These are phyloP conservation scores for Piaya cayana DNA, from an alignment of 2,113 vertebrate species.

Conservation along the genomic window DNA sequence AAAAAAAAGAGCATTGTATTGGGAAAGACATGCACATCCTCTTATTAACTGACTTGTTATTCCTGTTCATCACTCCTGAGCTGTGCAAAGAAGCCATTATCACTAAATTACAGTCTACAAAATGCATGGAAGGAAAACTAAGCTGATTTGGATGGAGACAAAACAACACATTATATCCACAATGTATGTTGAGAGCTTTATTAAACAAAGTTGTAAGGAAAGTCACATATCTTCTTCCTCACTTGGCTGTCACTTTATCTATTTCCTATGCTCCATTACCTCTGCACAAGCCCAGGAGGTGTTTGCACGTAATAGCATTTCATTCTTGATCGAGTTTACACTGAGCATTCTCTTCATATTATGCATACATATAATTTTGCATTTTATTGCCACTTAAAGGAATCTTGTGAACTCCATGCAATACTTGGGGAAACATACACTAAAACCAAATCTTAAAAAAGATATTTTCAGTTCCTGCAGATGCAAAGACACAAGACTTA, in stretches of 20 bases:
- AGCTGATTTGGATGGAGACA: conserved; percentile 44
- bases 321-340: conserved; percentile 73
- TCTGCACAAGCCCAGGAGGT: conserved; percentile 68
- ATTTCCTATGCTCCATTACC: conserved; percentile 76
- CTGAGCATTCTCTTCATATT: conserved; percentile 19
- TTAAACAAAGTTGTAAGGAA: conserved; percentile 64
- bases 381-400: background rate
- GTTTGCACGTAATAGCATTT: conserved; percentile 72
- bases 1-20: background rate
- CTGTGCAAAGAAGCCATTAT: conserved; percentile 29
- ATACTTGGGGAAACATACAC: background rate
- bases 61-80: conserved; percentile 29
- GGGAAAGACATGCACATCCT: background rate
- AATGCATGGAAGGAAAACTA: conserved; percentile 58
- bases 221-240: conserved; percentile 61
- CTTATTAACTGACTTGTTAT: conserved; percentile 20
- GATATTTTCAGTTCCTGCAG: background rate
- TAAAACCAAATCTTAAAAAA: background rate
- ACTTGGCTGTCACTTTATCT: conserved; percentile 65
- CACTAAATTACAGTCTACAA: conserved; percentile 57
- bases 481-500: background rate
- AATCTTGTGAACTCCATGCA: conserved; percentile 3
- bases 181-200: conserved; percentile 49
- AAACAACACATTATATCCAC: conserved; percentile 49
- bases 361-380: conserved; percentile 41